phyloP scores from a whole-genome alignment of 2,888 invertebrate genomes.

The Drosophila pseudotalamancana region DNA sequence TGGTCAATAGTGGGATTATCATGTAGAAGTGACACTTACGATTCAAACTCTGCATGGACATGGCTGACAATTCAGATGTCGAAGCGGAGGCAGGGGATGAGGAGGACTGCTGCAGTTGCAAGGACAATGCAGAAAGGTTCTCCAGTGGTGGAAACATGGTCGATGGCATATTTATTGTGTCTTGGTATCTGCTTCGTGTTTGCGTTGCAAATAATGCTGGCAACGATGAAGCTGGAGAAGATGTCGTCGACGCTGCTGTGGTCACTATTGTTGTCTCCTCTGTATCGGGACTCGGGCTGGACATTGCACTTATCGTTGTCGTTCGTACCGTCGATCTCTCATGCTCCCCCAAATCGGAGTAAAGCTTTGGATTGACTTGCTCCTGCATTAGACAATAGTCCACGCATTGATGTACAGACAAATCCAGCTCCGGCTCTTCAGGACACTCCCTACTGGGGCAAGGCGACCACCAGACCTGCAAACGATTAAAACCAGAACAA shows the following conservation, averaged over 20 bases:
- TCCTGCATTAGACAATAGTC: conserved; percentile 88
- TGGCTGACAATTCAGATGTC: conserved; percentile 69
- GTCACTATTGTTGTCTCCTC: conserved; percentile 41
- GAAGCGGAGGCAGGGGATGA: conserved; percentile 11
- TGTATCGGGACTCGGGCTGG: conserved; percentile 52
- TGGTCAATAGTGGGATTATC: conserved; percentile 35
- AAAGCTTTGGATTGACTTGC: conserved; percentile 81
- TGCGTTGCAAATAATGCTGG: conserved; percentile 72
- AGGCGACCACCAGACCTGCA: conserved; percentile 92
- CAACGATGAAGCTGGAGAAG: conserved; percentile 71
- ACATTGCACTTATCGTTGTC: conserved; percentile 61
- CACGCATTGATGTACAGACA: conserved; percentile 89
- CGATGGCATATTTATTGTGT: conserved; percentile 84
- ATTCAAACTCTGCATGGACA: conserved; percentile 83
- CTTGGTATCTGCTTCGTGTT: conserved; percentile 80
- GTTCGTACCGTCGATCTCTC: conserved; percentile 46
- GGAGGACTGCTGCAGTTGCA: conserved; percentile 35
- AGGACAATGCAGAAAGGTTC: conserved; percentile 59
- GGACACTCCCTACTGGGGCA: conserved; percentile 92
- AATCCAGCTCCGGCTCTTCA: conserved; percentile 89
- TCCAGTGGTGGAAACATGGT: conserved; percentile 82
- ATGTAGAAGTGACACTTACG: conserved; percentile 77
- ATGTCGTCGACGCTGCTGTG: conserved; percentile 63
- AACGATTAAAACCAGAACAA: neutral
- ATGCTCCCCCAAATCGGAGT: conserved; percentile 61